phyloP scores from a whole-genome alignment of 2,113 vertebrate genomes.

The Gorsachius goisagi region DNA sequence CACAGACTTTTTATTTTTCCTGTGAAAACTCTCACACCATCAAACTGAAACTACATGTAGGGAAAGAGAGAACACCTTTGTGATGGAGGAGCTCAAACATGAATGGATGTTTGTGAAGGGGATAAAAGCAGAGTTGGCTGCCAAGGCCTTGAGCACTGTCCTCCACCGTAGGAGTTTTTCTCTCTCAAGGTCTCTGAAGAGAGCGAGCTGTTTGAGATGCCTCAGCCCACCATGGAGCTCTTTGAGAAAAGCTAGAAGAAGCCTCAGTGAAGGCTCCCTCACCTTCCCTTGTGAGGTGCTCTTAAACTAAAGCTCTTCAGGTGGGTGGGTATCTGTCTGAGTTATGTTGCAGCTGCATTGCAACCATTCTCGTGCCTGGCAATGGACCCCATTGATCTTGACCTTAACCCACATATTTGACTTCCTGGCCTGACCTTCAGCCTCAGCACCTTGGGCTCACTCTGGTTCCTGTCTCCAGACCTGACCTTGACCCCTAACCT shows the following conservation, averaged over 20 bases:
- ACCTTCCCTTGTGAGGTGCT: neutral
- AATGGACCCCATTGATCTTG: neutral
- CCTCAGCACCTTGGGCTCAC: neutral
- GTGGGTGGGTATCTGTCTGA: neutral
- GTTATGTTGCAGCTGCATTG: neutral
- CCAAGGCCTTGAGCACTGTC: neutral
- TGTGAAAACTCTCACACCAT: neutral
- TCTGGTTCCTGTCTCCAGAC: neutral
- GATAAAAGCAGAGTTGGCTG: neutral
- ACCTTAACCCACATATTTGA: neutral
- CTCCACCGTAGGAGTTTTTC: neutral
- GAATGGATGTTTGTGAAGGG: neutral
- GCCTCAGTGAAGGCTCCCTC: neutral
- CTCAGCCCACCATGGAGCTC: neutral
- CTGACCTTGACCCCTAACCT: neutral
- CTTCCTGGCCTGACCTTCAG: neutral
- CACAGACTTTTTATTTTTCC: neutral
- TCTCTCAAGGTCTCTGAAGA: neutral
- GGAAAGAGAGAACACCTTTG: neutral
- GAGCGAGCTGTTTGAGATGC: neutral
- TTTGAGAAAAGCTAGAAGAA: neutral
- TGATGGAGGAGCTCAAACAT: neutral
- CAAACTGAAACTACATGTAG: neutral
- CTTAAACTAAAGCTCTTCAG: neutral
- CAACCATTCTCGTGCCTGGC: neutral